Base-by-base conservation (phyloP, 2,888 invertebrate genomes). In the Drosophila kanekoi region DNA sequence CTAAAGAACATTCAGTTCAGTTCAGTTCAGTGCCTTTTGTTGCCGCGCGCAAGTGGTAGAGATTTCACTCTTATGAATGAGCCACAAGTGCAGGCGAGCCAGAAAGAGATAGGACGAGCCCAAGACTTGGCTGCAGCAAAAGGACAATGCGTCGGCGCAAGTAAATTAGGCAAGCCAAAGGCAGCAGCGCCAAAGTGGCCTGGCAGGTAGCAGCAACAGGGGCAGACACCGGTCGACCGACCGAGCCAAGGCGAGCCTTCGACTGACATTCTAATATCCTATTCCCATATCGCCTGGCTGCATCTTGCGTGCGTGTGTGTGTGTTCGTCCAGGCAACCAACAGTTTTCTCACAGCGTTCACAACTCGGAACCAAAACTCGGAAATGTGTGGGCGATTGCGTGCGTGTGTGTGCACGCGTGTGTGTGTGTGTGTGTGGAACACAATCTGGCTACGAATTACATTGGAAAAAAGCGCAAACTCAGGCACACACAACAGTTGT, bases 91-190 rank as follows among this genome's bases (percentile, higher is more conserved):
- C 67, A 68, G 28, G 41, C 40, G 28, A 14, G 47, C 40, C 33
- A 63, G 51, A 58, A 23, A 47, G 59, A 16, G 52, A 48, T n/a
- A 47, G 51, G 37, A 9, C 10, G 43, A 67, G 14, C 8, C 23
- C 20, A 28, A 13, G 23, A 35, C 11, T 37, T 9, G 23, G 45
- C 32, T 70, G 72, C 72, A 63, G 37, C 35, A 41, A 59, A 60
- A 28, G 67, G 70, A 79, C 66, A 66, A 67, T 71, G 62, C 58
- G 62, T 45, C 53, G 80, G 87, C 89, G 83, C 90, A 90, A 89
- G 89, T 76, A 89, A 90, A 90, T 91, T 90, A 88, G 90, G 90
- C 83, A 91, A 90, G 87, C 82, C 74, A 23, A 77, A 23, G 54
- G 54, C 67, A 68, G 57, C 67, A 68, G 63, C 69, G 56, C 69